Base-by-base conservation (phyloP, 2,797 vertebrate genomes). In the Pelobates cultripes region DNA sequence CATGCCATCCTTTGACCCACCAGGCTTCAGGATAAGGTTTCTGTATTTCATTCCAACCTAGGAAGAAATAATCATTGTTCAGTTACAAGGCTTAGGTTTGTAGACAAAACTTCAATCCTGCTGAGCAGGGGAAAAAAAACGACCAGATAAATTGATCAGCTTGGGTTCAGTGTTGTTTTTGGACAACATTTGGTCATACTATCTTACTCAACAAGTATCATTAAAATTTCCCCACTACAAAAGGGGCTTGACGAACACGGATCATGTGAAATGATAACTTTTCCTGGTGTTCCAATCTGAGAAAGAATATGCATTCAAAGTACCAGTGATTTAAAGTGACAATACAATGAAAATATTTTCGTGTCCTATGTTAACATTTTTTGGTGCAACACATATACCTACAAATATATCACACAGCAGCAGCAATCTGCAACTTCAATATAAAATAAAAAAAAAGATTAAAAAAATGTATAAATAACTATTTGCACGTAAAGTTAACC, bases 21-120 rank as follows among this genome's bases (percentile, higher is more conserved):
- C 97, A 7, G 96, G 91, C 88, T 96, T 97, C 89, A 99, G 92
- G 84, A 99, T 96, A 85, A 94, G 91, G 75, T 90, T 92, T 88
- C 96, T 95, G 94, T 99, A 99, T 88, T 97, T 96, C 89, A 91
- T 94, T 78, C 97, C 97, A 85, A 96, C 94, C 97, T 99, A 86
- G 88, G 15, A 15, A 64, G 10, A 51, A 3, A 51, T 6, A 44
- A 74, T 63, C 41, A 66, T 15, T 53, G 44, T 71, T 42, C 43
- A 28, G 40, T 79, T 40, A 75, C 3, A 71, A 6, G 53, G 43
- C 72, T 5, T 17, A 6, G 13, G 13, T 78, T 40, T 75, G 44
- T 57, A 78, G 47, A 61, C 42, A 70, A 44, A 61, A 17, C 10
- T 17, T n/a, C 12, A 61, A 61, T 42, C 60, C 43, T 17, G 69